phyloP scores from a whole-genome alignment of 2,113 vertebrate genomes.

The Tetraodon nigroviridis region DNA sequence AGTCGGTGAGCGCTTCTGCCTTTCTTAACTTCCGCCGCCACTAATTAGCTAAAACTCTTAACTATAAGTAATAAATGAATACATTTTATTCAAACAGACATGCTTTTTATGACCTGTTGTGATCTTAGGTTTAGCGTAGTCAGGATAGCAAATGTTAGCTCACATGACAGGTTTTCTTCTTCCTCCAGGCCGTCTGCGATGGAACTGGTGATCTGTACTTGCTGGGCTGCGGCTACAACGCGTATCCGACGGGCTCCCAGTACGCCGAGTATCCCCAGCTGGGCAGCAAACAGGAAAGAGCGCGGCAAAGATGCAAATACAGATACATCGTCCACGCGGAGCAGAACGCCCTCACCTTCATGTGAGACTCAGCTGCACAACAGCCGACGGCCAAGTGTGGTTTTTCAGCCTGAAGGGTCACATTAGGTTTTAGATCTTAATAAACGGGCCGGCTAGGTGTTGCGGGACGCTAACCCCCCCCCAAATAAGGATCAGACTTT shows the following conservation, averaged over 20 bases:
- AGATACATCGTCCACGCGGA: slow-evolving; percentile 93
- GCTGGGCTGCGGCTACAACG: slow-evolving; percentile 92
- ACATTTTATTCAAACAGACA: too few species aligned
- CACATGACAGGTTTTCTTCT: fast-evolving
- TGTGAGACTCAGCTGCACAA: slow-evolving; percentile 65
- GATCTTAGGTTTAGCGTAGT: too few species aligned
- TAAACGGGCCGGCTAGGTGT: too few species aligned
- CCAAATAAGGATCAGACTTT: too few species aligned
- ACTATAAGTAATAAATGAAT: too few species aligned
- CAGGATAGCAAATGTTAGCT: too few species aligned
- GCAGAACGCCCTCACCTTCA: slow-evolving; percentile 95
- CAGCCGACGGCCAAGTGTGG: background rate
- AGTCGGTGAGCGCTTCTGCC: slow-evolving; percentile 73
- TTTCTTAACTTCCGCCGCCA: too few species aligned
- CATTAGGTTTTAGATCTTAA: too few species aligned
- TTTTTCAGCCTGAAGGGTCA: too few species aligned
- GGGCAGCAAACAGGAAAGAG: slow-evolving; percentile 89
- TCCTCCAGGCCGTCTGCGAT: slow-evolving; percentile 74
- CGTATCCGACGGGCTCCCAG: slow-evolving; percentile 87
- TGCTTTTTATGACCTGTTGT: too few species aligned
- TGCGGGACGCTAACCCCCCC: too few species aligned
- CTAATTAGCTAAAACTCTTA: too few species aligned
- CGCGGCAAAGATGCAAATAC: slow-evolving; percentile 88
- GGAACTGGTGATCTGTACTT: slow-evolving; percentile 84
- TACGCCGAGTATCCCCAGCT: slow-evolving; percentile 93